phyloP scores from a whole-genome alignment of 2,888 invertebrate genomes.

The Philopedon plagiatum region DNA sequence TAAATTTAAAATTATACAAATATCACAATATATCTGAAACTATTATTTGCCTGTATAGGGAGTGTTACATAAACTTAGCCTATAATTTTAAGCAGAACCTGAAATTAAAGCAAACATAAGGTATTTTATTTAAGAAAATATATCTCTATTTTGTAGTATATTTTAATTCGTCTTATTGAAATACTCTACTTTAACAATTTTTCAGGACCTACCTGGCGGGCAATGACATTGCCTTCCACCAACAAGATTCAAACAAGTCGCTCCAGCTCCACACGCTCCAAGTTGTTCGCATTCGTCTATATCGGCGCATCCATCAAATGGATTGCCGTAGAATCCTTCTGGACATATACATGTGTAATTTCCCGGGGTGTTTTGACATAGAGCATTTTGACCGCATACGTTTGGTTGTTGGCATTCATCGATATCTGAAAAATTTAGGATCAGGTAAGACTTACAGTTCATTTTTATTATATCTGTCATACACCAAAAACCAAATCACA shows the following conservation, averaged over 20 bases:
- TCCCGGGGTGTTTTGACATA: constrained; percentile 87
- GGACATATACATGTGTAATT: constrained; percentile 91
- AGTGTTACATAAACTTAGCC: too few species aligned
- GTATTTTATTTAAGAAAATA: too few species aligned
- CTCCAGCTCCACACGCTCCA: constrained; percentile 83
- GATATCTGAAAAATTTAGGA: constrained; percentile 75
- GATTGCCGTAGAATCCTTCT: constrained; percentile 87
- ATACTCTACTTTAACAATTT: too few species aligned
- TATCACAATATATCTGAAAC: too few species aligned
- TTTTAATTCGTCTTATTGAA: too few species aligned
- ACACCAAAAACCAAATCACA: too few species aligned
- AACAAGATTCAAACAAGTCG: constrained; percentile 84
- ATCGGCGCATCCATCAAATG: constrained; percentile 84
- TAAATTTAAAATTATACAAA: too few species aligned
- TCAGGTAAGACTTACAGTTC: not conserved
- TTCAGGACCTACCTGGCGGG: constrained; percentile 72
- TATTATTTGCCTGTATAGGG: too few species aligned
- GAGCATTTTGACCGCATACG: constrained; percentile 85
- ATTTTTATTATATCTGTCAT: too few species aligned
- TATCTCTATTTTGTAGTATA: too few species aligned
- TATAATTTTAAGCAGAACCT: too few species aligned
- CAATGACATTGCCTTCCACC: constrained; percentile 90
- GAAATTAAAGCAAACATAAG: too few species aligned
- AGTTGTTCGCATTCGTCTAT: constrained; percentile 85
- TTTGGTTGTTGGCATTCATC: constrained; percentile 88